These are phyloP conservation scores for Patagioenas fasciata DNA, from an alignment of 2,113 vertebrate genomes.

Conservation along the genomic window DNA sequence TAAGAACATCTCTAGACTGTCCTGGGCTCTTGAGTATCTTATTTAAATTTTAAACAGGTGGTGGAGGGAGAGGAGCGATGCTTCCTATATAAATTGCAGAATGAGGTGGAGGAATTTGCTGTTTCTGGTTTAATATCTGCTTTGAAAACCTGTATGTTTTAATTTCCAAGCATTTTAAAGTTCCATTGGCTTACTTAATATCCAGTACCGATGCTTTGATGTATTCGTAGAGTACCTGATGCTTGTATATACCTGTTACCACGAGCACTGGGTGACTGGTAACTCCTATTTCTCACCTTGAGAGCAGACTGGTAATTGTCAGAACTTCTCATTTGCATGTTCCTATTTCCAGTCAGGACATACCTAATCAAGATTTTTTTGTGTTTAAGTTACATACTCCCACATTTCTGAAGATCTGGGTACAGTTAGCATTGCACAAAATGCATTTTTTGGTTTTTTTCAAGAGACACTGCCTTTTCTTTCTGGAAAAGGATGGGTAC, in stretches of 20 bases:
- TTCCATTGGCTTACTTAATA: not conserved
- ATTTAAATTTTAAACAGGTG: not conserved
- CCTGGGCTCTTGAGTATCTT: not conserved
- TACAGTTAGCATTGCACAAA: not conserved
- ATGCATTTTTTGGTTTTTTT: not conserved
- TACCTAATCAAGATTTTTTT: not conserved
- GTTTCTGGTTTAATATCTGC: not conserved
- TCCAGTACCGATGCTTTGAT: not conserved
- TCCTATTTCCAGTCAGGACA: not conserved
- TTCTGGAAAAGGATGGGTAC: not conserved
- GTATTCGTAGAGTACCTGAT: not conserved
- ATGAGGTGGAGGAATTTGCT: not conserved
- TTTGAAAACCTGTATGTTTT: not conserved
- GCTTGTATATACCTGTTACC: not conserved
- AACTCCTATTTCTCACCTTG: not conserved
- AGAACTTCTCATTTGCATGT: not conserved
- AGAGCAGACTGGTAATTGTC: not conserved
- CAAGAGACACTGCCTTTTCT: rapidly evolving
- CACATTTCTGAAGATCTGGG: not conserved
- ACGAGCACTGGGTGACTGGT: not conserved
- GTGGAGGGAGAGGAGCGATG: not conserved
- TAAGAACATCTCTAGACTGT: not conserved
- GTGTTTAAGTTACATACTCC: not conserved
- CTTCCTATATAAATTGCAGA: not conserved
- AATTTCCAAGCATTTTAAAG: not conserved